Base-by-base conservation (phyloP, 2,797 vertebrate genomes). In the Cossypha polioptera region DNA sequence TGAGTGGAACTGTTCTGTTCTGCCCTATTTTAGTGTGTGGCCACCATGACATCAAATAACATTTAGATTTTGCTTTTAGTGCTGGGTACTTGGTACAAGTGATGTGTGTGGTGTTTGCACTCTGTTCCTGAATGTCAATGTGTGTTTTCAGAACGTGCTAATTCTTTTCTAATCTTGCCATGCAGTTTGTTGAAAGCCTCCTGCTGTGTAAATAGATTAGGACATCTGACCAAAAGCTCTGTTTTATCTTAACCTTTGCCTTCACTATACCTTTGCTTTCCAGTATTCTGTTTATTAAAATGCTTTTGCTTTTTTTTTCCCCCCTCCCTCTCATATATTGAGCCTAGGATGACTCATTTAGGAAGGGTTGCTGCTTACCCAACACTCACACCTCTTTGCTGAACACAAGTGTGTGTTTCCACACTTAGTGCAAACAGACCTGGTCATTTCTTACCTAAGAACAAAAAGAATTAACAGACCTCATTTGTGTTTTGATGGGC, bases 171-270 rank as follows among this genome's bases (percentile, higher is more conserved):
- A 72, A 84, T 68, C 62, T 78, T 91, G 54, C 81, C 61, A 5
- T 25, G 35, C 66, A 87, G 67, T 78, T 84, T 85, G 61, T 80
- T 84, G 74, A 88, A 91, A 84, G 11, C 29, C 19, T 92, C 69
- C 84, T 5, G 4, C 73, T 96, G 62, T 82, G 71, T 88, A 90
- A 94, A 85, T 33, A 82, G 66, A 82, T 89, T 72, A 68, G 71
- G 74, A 54, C 13, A 72, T 81, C 26, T 78, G 66, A 93, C 66
- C 66, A 50, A 77, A 86, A 50, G 50, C 48, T 79, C 79, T 77
- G 40, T 71, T 91, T 85, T 90, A 42, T 75, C 66, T 50, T 61
- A 76, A 88, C 71, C 66, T 87, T 77, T 92, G 66, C 71, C n/a
- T 72, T 84, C 24, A 16, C 62, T 81, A 8, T 63, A 71, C 16